A percentile compares a stretch with the other conserved stretches of the same genome.
These are phyloP conservation scores for Marasmarcha lunaedactyla DNA, from an alignment of 2,888 invertebrate species.

Conservation along the genomic window DNA sequence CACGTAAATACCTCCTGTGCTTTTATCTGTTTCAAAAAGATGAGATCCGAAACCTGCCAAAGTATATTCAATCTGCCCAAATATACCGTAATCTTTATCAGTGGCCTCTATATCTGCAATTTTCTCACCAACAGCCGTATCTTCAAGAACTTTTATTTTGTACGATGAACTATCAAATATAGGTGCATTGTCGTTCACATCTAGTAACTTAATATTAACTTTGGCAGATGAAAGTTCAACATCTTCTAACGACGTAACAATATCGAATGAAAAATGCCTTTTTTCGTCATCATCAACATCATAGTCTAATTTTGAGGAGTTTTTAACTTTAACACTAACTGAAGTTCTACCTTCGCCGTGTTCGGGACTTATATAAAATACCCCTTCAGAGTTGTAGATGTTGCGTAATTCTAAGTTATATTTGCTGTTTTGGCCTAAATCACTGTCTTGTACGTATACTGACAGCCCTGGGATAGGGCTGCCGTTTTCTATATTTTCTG, in stretches of 20 bases:
- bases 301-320: constrained; percentile 76
- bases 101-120: constrained; percentile 76
- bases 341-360: constrained; percentile 80
- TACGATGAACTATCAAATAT: constrained; percentile 74
- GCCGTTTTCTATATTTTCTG: constrained; percentile 80
- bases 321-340: constrained; percentile 77
- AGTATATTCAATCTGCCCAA: constrained; percentile 78
- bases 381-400: constrained; percentile 67
- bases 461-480: constrained; percentile 79
- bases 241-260: constrained; percentile 70
- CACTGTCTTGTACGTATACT: constrained; percentile 79
- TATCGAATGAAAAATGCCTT: constrained; percentile 75
- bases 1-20: constrained; percentile 76
- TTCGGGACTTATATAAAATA: constrained; percentile 74
- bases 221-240: constrained; percentile 70
- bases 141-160: constrained; percentile 75
- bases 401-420: constrained; percentile 74
- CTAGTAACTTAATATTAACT: constrained; percentile 75
- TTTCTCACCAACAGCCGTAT: constrained; percentile 70
- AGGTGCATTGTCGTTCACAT: constrained; percentile 86
- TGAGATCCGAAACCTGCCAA: constrained; percentile 85
- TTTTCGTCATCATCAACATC: constrained; percentile 73
- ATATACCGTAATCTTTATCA: constrained; percentile 80
- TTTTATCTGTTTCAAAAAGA: constrained; percentile 77
- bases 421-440: constrained; percentile 79